Percentiles rank a stretch among this genome's conserved stretches.
These are phyloP conservation scores for Theretra japonica DNA, from an alignment of 2,888 invertebrate genomes.

Conservation along the genomic window DNA sequence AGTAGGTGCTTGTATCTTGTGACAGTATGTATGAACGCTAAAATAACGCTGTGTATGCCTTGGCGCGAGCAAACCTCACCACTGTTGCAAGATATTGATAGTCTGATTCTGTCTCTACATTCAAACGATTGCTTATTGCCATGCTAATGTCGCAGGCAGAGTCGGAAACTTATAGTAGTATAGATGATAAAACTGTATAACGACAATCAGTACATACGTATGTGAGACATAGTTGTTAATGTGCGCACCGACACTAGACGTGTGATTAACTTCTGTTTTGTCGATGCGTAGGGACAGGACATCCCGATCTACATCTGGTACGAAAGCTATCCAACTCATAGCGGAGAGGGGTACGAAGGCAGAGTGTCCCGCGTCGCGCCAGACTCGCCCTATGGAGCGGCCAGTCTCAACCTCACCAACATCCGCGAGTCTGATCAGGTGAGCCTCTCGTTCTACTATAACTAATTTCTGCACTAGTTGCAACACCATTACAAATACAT, in stretches of 20 bases:
- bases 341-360: constrained; percentile 97
- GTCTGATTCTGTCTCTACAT: constrained; percentile 50
- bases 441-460: constrained; percentile 20
- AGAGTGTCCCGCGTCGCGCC: constrained; percentile 95
- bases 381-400: constrained; percentile 95
- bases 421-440: constrained; percentile 95
- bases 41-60: constrained; percentile 12
- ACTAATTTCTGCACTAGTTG: neutral
- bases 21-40: constrained; percentile 27
- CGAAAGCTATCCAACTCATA: constrained; percentile 98
- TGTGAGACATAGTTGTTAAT: constrained; percentile 46
- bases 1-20: constrained; percentile 35
- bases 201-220: constrained; percentile 47
- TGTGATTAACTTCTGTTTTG: constrained; percentile 46
- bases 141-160: constrained; percentile 59
- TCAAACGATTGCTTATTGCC: constrained; percentile 40
- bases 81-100: constrained; percentile 44
- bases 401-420: constrained; percentile 97
- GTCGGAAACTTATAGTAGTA: constrained; percentile 52
- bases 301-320: constrained; percentile 99
- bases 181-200: constrained; percentile 47
- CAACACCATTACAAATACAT: no score
- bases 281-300: constrained; percentile 92
- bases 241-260: constrained; percentile 55
- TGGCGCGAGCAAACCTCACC: constrained; percentile 14